Percentiles rank a stretch among this genome's conserved stretches.
phyloP scores from a whole-genome alignment of 2,888 invertebrate genomes.

The Parnassius apollo region DNA sequence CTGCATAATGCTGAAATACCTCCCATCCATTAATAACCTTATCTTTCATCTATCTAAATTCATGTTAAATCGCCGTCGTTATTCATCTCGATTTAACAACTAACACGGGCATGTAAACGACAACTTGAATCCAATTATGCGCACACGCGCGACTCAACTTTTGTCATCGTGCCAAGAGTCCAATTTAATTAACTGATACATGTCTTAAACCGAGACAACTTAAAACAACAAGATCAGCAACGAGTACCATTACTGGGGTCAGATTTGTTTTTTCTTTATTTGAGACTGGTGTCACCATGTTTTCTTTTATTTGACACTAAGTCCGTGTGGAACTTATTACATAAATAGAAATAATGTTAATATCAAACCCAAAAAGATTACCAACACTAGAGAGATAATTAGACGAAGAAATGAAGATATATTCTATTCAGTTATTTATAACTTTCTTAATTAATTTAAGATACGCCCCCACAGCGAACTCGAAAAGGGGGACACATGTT shows the following conservation, averaged over 20 bases:
- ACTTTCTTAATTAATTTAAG: constrained; percentile 21
- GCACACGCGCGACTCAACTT: constrained; percentile 20
- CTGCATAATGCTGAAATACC: background rate
- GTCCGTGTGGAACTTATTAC: too few relatives aligned
- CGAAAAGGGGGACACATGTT: constrained; percentile 13
- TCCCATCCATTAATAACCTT: background rate
- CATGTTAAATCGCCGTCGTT: constrained; percentile 1
- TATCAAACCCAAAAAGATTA: too few relatives aligned
- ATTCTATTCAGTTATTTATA: constrained; percentile 15
- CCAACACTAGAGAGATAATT: too few relatives aligned
- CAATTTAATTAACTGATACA: constrained; percentile 26
- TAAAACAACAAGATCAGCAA: constrained; percentile 21
- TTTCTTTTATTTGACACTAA: too few relatives aligned
- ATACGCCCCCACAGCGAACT: constrained; percentile 7
- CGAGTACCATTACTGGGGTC: constrained; percentile 1
- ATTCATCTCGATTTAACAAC: constrained; percentile 6
- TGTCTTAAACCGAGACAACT: constrained; percentile 12
- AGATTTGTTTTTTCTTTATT: background rate
- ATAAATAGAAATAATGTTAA: too few relatives aligned
- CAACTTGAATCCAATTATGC: constrained; percentile 24
- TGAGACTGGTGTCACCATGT: too few relatives aligned
- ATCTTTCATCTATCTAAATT: constrained; percentile 11
- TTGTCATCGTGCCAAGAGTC: constrained; percentile 25
- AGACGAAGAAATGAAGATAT: too few relatives aligned
- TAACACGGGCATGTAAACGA: constrained; percentile 8